phyloP scores from a whole-genome alignment of 2,113 vertebrate species.

The Catharus bicknelli region DNA sequence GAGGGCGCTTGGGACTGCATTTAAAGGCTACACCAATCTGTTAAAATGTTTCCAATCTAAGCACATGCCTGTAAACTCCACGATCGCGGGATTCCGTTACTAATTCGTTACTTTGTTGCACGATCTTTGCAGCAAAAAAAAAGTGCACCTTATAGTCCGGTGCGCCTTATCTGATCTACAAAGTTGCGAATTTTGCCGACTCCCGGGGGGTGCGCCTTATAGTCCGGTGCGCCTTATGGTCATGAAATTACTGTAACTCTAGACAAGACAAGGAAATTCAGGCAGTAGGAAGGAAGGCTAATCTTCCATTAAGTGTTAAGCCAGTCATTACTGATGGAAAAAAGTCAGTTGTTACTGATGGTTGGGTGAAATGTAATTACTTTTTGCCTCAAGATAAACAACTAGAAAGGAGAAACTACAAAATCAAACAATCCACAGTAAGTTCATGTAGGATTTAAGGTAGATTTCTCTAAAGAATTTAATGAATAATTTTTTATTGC shows the following conservation, averaged over 20 bases:
- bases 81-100: too few species aligned
- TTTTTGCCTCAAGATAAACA: constrained; percentile 21
- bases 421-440: not conserved
- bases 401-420: not conserved
- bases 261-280: not conserved
- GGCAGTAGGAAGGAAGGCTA: not conserved
- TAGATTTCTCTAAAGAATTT: not conserved
- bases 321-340: not conserved
- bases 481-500: not conserved
- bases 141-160: too few species aligned
- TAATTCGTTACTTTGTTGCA: too few species aligned
- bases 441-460: not conserved
- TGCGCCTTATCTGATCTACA: too few species aligned
- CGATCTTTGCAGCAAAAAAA: too few species aligned
- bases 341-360: not conserved
- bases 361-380: constrained; percentile 7
- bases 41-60: too few species aligned
- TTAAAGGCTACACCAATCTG: too few species aligned
- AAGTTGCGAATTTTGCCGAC: too few species aligned
- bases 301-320: constrained; percentile 3
- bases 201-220: too few species aligned
- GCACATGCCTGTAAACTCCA: too few species aligned
- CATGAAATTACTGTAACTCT: not conserved
- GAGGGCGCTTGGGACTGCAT: too few species aligned
- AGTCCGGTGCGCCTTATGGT: too few species aligned